Percentiles rank a stretch among this genome's conserved stretches.
Evolutionary conservation across 2,797 vertebrate genomes (phyloP).

Genomic region (Carapus acus): DNA sequence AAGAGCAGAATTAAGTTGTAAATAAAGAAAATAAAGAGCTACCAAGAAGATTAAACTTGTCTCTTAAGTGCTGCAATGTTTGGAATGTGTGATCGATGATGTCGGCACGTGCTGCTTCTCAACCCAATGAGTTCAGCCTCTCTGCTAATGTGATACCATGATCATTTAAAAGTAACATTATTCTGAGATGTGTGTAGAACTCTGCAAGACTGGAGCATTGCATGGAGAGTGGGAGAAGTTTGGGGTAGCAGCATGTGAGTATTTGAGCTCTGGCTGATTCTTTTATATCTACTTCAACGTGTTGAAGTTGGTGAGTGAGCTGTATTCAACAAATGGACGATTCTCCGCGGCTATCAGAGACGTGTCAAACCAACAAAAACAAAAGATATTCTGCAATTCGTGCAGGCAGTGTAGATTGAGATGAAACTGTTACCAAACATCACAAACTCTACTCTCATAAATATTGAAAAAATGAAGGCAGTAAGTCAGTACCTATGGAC

Average conservation of each 20-base stretch:
- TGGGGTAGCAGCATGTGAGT: no score
- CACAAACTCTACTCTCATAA: no score
- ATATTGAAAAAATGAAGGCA: no score
- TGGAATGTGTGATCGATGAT: slow-evolving; percentile 11
- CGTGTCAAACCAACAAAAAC: no score
- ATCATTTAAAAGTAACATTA: slow-evolving; percentile 8
- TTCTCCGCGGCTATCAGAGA: no score
- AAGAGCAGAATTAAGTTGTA: slow-evolving; percentile 24
- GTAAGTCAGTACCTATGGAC: no score
- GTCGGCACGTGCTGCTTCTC: background rate
- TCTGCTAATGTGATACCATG: slow-evolving; percentile 2
- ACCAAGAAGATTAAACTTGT: slow-evolving; percentile 23
- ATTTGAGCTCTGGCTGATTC: background rate
- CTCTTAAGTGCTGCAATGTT: slow-evolving; percentile 21
- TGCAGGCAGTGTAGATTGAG: no score
- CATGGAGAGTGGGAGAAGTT: background rate
- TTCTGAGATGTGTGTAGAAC: background rate
- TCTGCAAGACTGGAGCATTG: background rate
- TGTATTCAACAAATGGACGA: no score
- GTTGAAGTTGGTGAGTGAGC: no score
- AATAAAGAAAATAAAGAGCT: slow-evolving; percentile 22
- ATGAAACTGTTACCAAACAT: no score
- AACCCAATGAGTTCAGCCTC: slow-evolving; percentile 1
- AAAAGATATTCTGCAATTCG: no score
- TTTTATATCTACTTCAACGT: no score